These are phyloP conservation scores for Holothuria leucospilota DNA, from an alignment of 53 echinoderm and acorn worm species.

Conservation along the genomic window DNA sequence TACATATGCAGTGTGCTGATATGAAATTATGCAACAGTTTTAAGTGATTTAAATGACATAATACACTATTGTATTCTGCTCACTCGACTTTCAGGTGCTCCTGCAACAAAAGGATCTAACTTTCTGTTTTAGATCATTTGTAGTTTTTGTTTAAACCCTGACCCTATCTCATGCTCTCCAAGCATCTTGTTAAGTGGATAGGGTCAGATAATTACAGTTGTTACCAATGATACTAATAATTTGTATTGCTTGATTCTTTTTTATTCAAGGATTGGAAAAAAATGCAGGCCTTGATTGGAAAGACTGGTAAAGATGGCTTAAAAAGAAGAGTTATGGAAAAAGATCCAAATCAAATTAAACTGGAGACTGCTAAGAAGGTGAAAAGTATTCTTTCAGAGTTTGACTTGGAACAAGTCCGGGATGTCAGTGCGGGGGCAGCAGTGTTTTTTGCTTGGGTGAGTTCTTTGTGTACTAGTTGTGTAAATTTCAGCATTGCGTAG, in stretches of 20 bases:
- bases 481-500: too few relatives aligned
- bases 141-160: too few relatives aligned
- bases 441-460: conserved; percentile 98
- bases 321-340: conserved; percentile 85
- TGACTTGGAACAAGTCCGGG: conserved; percentile 91
- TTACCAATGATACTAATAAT: not conserved
- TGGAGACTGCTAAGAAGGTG: conserved; percentile 65
- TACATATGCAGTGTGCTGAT: too few relatives aligned
- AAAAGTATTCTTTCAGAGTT: conserved; percentile 67
- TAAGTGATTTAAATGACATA: too few relatives aligned
- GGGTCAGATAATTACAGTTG: not conserved
- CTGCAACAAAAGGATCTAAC: too few relatives aligned
- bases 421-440: conserved; percentile 97
- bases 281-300: conserved; percentile 95
- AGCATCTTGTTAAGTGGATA: not conserved
- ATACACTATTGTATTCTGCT: too few relatives aligned
- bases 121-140: too few relatives aligned
- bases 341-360: conserved; percentile 70
- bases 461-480: not conserved
- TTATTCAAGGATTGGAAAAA: conserved; percentile 88
- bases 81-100: too few relatives aligned
- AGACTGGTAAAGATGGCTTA: conserved; percentile 94
- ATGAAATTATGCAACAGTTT: too few relatives aligned
- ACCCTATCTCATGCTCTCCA: not conserved
- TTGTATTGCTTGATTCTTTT: not conserved